A percentile compares a stretch with the other conserved stretches of the same genome.
Evolutionary conservation across 2,888 invertebrate genomes (phyloP).

Genomic region (Dasysyrphus tricinctus): DNA sequence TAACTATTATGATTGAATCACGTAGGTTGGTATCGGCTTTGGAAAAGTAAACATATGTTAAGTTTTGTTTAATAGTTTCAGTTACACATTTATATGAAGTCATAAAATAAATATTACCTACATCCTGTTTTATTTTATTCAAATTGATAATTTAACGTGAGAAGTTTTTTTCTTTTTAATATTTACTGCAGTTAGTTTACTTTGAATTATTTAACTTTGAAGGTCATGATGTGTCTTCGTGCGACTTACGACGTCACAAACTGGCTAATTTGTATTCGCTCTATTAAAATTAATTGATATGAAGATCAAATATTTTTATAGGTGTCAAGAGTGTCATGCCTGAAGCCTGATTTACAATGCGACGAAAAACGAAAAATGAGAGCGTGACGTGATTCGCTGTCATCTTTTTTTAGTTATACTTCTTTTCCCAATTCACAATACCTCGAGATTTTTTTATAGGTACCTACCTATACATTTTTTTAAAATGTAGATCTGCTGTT

Average conservation of each 20-base stretch:
- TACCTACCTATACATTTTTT: too few relatives aligned
- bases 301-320: conserved; percentile 53
- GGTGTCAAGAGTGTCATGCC: conserved; percentile 52
- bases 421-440: too few relatives aligned
- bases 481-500: too few relatives aligned
- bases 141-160: conserved; percentile 1
- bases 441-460: too few relatives aligned
- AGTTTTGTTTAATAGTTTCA: background rate
- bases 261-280: conserved; percentile 25
- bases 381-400: too few relatives aligned
- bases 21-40: conserved; percentile 2
- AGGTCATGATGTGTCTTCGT: conserved; percentile 27
- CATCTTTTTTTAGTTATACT: too few relatives aligned
- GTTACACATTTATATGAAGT: background rate
- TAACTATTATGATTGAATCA: background rate
- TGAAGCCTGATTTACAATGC: too few relatives aligned
- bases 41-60: conserved; percentile 59
- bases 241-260: conserved; percentile 4
- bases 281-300: conserved; percentile 55
- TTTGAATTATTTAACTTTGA: background rate
- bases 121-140: background rate
- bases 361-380: too few relatives aligned
- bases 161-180: background rate
- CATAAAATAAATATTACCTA: background rate
- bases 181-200: background rate